Conservation (phyloP, 2,113 vertebrate genomes). For the Eulacestoma nigropectus region DNA sequence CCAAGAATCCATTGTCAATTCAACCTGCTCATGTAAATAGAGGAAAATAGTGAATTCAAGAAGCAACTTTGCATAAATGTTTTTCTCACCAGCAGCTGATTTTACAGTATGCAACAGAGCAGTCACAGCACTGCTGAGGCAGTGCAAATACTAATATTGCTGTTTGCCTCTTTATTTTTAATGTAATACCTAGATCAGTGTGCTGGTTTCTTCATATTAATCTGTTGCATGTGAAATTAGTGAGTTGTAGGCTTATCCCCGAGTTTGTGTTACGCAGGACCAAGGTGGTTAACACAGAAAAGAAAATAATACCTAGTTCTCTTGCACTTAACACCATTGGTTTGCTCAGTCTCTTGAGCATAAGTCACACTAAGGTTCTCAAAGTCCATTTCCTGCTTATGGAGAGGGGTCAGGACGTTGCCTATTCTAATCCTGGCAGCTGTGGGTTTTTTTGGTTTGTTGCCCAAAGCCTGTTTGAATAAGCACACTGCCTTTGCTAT, state of each 20-base stretch:
- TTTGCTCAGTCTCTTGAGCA: neutral
- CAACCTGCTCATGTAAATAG: neutral
- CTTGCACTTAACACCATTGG: neutral
- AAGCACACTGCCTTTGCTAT: neutral
- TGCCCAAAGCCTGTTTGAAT: neutral
- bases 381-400: neutral
- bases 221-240: neutral
- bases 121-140: neutral
- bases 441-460: neutral
- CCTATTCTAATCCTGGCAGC: neutral
- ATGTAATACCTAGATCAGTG: neutral
- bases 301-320: neutral
- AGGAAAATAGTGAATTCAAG: neutral
- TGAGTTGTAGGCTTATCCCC: neutral
- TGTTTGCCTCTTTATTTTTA: neutral
- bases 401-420: neutral
- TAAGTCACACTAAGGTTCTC: neutral
- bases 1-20: neutral
- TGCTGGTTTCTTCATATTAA: neutral
- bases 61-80: neutral
- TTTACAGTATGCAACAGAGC: neutral
- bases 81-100: neutral
- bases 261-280: neutral
- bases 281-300: neutral
- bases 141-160: neutral